Evolutionary conservation across 2,888 invertebrate species (phyloP), one percentile per base, ranked within the genome.

Genomic region (Eupithecia insigniata): DNA sequence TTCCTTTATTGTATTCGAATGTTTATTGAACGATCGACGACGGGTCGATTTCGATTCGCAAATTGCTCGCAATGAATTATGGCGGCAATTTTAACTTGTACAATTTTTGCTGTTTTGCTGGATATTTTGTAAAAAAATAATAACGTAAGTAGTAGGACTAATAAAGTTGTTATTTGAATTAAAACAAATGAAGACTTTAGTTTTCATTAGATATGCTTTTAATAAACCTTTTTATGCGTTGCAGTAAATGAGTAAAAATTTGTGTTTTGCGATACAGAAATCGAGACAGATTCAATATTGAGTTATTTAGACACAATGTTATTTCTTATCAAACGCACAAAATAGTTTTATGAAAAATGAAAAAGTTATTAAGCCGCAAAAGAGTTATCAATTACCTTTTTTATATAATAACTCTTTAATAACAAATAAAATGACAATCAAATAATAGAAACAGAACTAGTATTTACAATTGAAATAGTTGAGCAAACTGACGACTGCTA

Each of bases 1-100:
- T 72, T 69, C 72, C 72, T 69, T 72, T 72, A 72, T 69, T 72
- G 69, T 61, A 61, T 69, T 72, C 22, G 66, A 72, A 69, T 51
- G 69, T 68, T 71, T 71, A 71, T 68, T 68, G 67, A 64, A 65
- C n/a, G n/a, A n/a, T n/a, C n/a, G n/a, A n/a, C n/a, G n/a, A n/a
- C 55, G 39, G 43, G 58, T 67, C 64, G 28, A 68, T 58, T 67
- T 32, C 32, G 22, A 32, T 32, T 32, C 32, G 71, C 30, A 67
- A 62, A 62, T 71, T 62, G 66, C 66, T 62, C 26, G 34, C 14
- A 14, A 60, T 26, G 61, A 34, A 34, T 62, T 62, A 62, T 62
- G n/a, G n/a, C 2, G 34, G 61, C 30, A 5, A n/a, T 62, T 62
- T 62, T 34, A 55, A 55, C 26, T 55, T 26, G 26, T 55, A 51